Evolutionary conservation across 2,888 invertebrate genomes (phyloP), one percentile per base, ranked within the genome.

Genomic region (Diplolepis rosae): DNA sequence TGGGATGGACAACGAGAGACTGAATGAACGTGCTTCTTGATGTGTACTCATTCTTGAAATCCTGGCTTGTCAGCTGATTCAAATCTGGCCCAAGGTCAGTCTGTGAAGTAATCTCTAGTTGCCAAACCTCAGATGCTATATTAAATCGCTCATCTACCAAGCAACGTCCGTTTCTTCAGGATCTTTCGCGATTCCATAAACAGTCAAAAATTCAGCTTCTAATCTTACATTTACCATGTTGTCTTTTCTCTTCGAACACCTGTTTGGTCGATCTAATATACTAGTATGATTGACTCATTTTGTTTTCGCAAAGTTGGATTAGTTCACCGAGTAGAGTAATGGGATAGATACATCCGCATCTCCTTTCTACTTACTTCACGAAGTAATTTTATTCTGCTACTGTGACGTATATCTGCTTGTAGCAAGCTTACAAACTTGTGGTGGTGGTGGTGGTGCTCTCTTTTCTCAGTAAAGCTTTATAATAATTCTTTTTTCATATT

Each of bases 81-180:
- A 50, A 75, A 77, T 84, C 84, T 84, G 83, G 84, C 82, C 83
- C 78, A 81, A 85, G 85, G 84, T 85, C 85, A 84, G 84, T 85
- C 75, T 75, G 78, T 78, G 76, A 82, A 82, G 76, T 77, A 77
- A 74, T 76, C 76, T 70, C 68, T 68, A 73, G 61, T 61, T 35
- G 61, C 35, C 61, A 39, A 61, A 15, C 56, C 56, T 35, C 56
- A 61, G 56, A 39, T n/a, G 61, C 61, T 61, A 61, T 39, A 27
- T 45, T 45, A 61, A 61, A 39, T 56, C 56, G 56, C 56, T 56
- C 56, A 56, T 56, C 56, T 56, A 22, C 56, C 35, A 56, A 45
- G 18, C 18, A 45, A 18, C 32, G 61, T 39, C 13, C 39, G 39
- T 39, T 61, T 61, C 35, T 24, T 39, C 18, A 61, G 39, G 61